Evolutionary conservation across 1,140 invertebrate species (phyloP), one percentile per base, ranked within the genome.

Genomic region (Bombus terrestris): DNA sequence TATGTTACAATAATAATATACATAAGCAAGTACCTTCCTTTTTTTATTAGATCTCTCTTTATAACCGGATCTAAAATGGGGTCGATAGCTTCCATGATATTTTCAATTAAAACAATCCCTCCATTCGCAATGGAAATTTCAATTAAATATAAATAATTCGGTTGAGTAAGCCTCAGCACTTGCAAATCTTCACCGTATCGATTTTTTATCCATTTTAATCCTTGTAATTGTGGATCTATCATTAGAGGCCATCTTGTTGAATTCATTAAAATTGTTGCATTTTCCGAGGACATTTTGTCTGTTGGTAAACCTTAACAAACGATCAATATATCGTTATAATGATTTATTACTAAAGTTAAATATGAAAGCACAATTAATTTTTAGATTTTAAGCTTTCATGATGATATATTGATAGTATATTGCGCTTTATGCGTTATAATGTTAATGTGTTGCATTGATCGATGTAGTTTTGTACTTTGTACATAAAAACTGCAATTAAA

Each of bases 131-230:
- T 96, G 15, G 97, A 97, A 37, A 96, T 93, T 95, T 99, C 99
- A 81, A 99, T 97, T 15, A 95, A 95, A 89, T 99, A 98, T 66
- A 99, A 94, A 94, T 98, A 99, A 90, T 97, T 97, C 87, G 97
- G 97, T 90, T 98, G 97, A 9, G 97, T 97, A 5, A 98, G 94
- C 28, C 98, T 96, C 9, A 99, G 96, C 3, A 98, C 96, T 86
- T 97, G 96, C 47, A 99, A 94, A 1, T 96, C 93, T 0, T 97
- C 96, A 0, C 97, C 97, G 90, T 97, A 98, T 91, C 96, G 97
- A 15, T 96, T 97, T 95, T 99, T 99, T 71, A 99, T 98, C 99
- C 99, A 99, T 93, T 99, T 99, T n/a, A 99, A 96, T 10, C 98
- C 98, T 96, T 98, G 98, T 92, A 97, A 90, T 92, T 98, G 98